Evolutionary conservation across 2,888 invertebrate species (phyloP).

Genomic region (Liodrosophila aerea): DNA sequence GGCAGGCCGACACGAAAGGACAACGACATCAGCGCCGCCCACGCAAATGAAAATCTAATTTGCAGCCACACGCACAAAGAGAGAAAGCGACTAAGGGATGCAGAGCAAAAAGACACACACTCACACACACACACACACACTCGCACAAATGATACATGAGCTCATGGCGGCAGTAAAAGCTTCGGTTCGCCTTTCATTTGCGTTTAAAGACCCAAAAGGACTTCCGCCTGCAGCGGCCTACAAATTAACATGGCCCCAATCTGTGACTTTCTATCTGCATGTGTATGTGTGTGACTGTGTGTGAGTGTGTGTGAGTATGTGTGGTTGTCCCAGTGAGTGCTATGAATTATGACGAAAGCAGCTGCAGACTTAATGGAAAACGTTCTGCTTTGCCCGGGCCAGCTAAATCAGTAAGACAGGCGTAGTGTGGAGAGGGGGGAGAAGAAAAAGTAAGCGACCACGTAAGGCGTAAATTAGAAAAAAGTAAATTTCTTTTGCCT

Average conservation of each 20-base stretch:
- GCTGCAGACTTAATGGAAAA: conserved; percentile 76
- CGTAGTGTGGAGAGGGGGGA: background rate
- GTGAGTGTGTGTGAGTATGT: conserved; percentile 21
- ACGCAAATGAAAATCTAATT: conserved; percentile 70
- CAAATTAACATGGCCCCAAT: conserved; percentile 72
- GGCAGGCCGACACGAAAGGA: conserved; percentile 19
- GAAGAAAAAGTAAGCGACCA: conserved; percentile 11
- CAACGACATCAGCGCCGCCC: conserved; percentile 27
- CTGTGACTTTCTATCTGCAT: conserved; percentile 38
- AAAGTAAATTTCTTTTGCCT: conserved; percentile 46
- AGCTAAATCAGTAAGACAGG: background rate
- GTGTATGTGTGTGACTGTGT: conserved; percentile 15
- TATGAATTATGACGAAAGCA: conserved; percentile 73
- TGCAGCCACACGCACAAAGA: conserved; percentile 53
- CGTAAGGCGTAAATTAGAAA: conserved; percentile 72
- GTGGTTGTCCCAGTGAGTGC: conserved; percentile 37
- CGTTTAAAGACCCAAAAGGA: conserved; percentile 74
- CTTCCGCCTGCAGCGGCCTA: conserved; percentile 71
- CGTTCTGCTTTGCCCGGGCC: conserved; percentile 25
- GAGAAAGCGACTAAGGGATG: background rate
- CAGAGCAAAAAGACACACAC: background rate
- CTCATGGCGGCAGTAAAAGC: conserved; percentile 67
- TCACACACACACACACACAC: conserved; percentile 8
- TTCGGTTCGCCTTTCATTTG: conserved; percentile 68
- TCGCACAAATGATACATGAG: conserved; percentile 67